A percentile compares a stretch with the other conserved stretches of the same genome.
phyloP scores from a whole-genome alignment of 2,113 vertebrate species.

The Clarias magur region DNA sequence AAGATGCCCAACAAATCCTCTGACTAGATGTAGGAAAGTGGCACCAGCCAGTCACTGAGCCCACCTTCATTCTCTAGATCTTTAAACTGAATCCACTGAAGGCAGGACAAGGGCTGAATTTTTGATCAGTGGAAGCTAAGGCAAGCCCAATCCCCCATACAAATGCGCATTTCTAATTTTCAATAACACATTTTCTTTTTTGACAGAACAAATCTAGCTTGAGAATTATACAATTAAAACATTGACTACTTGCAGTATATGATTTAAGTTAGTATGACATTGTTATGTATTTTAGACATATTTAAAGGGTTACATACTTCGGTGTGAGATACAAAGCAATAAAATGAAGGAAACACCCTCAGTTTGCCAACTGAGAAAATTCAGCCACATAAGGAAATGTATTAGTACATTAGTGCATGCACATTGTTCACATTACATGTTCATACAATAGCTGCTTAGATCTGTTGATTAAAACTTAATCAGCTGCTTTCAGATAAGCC shows the following conservation, averaged over 20 bases:
- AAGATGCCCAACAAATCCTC: not conserved
- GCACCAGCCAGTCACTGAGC: not conserved
- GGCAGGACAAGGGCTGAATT: constrained; percentile 27
- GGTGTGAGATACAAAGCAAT: constrained; percentile 31
- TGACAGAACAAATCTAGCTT: not conserved
- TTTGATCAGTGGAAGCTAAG: constrained; percentile 2
- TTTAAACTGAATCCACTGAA: constrained; percentile 21
- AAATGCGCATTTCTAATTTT: constrained; percentile 8
- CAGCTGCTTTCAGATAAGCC: constrained; percentile 4
- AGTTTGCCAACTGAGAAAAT: not conserved
- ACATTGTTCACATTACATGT: constrained; percentile 24
- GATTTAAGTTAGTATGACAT: constrained; percentile 6
- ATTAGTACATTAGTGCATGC: constrained; percentile 36
- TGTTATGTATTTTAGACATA: constrained; percentile 3
- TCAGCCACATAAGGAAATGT: constrained; percentile 6
- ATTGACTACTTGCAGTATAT: constrained; percentile 30
- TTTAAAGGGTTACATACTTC: constrained; percentile 17
- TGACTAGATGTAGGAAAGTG: not conserved
- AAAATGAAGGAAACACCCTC: constrained; percentile 6
- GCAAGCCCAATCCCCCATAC: not conserved
- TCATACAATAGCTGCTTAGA: not conserved
- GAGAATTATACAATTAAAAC: not conserved
- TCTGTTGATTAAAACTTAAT: not conserved
- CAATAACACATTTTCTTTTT: not conserved
- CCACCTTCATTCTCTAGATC: not conserved